Evolutionary conservation across 2,888 invertebrate species (phyloP), one percentile per base, ranked within the genome.

Genomic region (Helobdella robusta): DNA sequence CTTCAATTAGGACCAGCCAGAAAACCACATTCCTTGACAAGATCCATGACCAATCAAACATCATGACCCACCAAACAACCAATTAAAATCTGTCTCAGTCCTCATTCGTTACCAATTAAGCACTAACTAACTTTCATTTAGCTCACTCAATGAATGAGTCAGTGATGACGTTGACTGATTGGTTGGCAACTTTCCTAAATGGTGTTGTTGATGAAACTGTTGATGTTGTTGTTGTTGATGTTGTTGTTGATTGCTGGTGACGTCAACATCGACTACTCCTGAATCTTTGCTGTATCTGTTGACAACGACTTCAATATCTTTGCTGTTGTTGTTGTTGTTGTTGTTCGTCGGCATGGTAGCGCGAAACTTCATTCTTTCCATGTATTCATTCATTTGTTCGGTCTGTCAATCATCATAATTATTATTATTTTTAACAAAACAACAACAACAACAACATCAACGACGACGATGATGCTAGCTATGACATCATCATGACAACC

Each of bases 301-400:
- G 63, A 60, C 25, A 69, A 73, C 70, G 72, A 75, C 56, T 11
- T 28, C 72, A 52, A 77, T 77, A 64, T 78, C 77, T 68, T 74
- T 75, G n/a, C 91, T 89, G 73, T 93, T 91, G 5, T 92, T 91
- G 69, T 91, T 91, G 81, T 93, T 92, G 67, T 92, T 85, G 79
- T 92, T 92, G 61, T 58, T 68, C 11, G 44, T 62, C 11, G 48
- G 44, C 25, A 61, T 48, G 6, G 60, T 32, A 32, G 50, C 67
- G 68, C 64, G 30, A 70, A 74, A 71, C 61, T 77, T 87, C 75
- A 89, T 89, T 65, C 92, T 84, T 74, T 90, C 91, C 69, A 94
- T 82, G 77, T 94, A 94, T 0, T 89, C 89, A 80, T 94, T 94
- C 73, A 95, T 92, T 73, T 95, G 83, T 78, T 95, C 83, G 72